Evolutionary conservation across 2,888 invertebrate species (phyloP).

Genomic region (Monochamus alternatus): DNA sequence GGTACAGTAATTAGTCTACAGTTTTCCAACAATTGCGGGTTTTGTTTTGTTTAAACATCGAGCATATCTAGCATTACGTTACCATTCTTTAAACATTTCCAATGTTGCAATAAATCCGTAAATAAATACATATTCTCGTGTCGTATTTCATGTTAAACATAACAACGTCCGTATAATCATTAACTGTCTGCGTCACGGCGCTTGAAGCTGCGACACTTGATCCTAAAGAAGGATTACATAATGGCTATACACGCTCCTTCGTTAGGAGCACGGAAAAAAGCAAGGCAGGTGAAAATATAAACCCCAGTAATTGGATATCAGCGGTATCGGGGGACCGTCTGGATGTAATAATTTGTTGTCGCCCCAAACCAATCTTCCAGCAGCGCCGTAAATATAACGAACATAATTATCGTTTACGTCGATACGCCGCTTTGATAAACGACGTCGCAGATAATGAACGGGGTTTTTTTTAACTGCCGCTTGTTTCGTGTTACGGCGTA

Average conservation of each 20-base stretch:
- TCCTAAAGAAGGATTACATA: background rate
- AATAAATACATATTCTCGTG: too few relatives aligned
- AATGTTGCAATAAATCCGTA: too few relatives aligned
- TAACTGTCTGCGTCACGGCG: too few relatives aligned
- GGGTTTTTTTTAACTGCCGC: background rate
- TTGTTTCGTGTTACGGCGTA: background rate
- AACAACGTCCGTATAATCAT: too few relatives aligned
- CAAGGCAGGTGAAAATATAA: constrained; percentile 10
- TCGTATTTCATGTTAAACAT: too few relatives aligned
- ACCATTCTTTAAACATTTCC: too few relatives aligned
- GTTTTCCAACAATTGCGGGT: too few relatives aligned
- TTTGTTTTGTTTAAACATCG: too few relatives aligned
- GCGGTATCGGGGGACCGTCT: constrained; percentile 4
- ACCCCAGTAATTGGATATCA: constrained; percentile 13
- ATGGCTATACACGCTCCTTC: background rate
- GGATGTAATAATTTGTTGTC: constrained; percentile 13
- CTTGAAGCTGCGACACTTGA: background rate
- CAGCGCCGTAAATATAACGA: constrained; percentile 8
- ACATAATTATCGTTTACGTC: constrained; percentile 5
- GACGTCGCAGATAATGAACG: constrained; percentile 10
- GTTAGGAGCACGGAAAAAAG: background rate
- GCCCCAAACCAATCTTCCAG: constrained; percentile 8
- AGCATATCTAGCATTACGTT: too few relatives aligned
- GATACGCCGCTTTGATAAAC: constrained; percentile 10
- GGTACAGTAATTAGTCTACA: too few relatives aligned